Base-by-base conservation (phyloP, 2,113 vertebrate species). In the Poeciliopsis prolifica region DNA sequence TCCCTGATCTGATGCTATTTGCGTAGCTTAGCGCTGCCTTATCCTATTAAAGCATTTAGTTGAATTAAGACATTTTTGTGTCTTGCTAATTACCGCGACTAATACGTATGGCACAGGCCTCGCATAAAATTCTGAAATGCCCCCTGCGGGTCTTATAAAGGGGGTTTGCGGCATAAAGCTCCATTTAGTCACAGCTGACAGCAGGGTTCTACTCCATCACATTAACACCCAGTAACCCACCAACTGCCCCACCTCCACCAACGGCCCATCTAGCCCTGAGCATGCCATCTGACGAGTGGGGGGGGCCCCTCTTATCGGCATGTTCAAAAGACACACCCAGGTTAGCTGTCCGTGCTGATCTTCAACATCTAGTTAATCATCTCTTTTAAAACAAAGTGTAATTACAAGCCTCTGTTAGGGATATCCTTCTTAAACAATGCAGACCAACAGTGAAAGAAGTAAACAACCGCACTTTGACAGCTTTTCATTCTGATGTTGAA, bases 161-260 rank as follows among this genome's bases (percentile, higher is more conserved):
- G 74, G 65, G 64, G 70, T 70, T 77, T 73, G 74, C 77, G 81
- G 81, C 76, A 79, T 60, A 64, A 44, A 82, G 86, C 87, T 78
- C 78, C 90, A 90, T 92, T 89, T 90, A 89, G 75, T 90, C 88
- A 60, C 54, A 85, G 75, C 87, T 89, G 89, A 91, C 86, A 91
- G 87, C 86, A 83, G 64, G 40, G 26, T 77, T 84, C 85, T 72
- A 80, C 83, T 82, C 77, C 64, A 87, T 87, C 90, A 88, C 85
- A 90, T 89, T 86, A 86, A 86, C 89, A 86, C 86, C 69, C 70
- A 66, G 44, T 54, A 30, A 61, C 76, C 69, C 12, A 51, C 77
- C 82, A 67, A 42, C 78, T 69, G 51, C 71, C 74, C 78, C 76
- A 75, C 70, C 77, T 79, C 81, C 72, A 74, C 87, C 72, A 33